Evolutionary conservation across 2,797 vertebrate species (phyloP), one percentile per base, ranked within the genome.

Genomic region (Cuniculus paca): DNA sequence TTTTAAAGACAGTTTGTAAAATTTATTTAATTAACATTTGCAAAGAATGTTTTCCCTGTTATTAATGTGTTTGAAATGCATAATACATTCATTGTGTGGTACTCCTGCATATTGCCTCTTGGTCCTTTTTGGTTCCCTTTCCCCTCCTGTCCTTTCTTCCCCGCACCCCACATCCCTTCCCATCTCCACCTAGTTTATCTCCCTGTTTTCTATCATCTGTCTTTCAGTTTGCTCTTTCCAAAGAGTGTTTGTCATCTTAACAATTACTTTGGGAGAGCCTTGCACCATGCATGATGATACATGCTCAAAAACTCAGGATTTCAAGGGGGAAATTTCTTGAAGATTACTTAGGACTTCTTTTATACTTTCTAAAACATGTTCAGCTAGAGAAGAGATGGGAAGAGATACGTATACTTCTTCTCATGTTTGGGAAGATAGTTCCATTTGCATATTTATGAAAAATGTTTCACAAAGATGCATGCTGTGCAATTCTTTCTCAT

Each of bases 381-480:
- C 79, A 0, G 2, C 60, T 92, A 75, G 88, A 56, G 70, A 95
- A 86, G 77, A 97, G 88, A 93, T 82, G 91, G 90, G 86, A 48
- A n/a, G 90, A 52, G 28, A 20, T 39, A 34, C 54, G 17, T 0
- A 1, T 86, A 61, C 24, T n/a, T 93, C 83, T 87, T 96, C 97
- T 95, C 89, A 92, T 97, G 89, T 28, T 88, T 96, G 90, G 86
- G 95, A 98, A 72, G 60, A 70, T 90, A 75, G 88, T 54, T 92
- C 65, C 91, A 93, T 98, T 98, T 98, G 70, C 95, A 97, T 98
- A 97, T 98, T 97, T 98, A 98, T 97, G 97, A 97, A 98, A 97
- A 97, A 58, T 92, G 14, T 95, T 94, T 96, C 88, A 94, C 93
- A 74, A 72, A 94, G 92, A 89, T 96, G 72, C 89, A 72, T 2